phyloP scores from a whole-genome alignment of 2,888 invertebrate species.

The Capitulum mitella region DNA sequence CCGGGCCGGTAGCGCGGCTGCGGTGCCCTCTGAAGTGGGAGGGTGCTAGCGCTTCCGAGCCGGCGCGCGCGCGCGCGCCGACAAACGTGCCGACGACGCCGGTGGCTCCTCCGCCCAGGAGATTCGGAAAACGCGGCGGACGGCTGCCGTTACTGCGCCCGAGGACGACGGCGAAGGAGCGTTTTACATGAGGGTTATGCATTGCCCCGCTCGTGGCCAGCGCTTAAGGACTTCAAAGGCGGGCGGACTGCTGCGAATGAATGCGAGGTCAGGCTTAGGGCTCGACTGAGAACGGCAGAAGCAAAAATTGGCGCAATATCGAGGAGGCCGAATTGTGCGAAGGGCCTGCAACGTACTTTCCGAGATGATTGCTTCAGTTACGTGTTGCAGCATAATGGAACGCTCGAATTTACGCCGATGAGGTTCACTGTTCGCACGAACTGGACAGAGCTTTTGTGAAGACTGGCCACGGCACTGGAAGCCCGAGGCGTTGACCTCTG shows the following conservation, averaged over 20 bases:
- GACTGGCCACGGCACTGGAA: too few relatives aligned
- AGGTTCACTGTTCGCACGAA: too few relatives aligned
- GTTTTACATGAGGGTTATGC: not conserved
- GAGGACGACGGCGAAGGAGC: too few relatives aligned
- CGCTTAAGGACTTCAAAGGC: not conserved
- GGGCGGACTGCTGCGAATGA: not conserved
- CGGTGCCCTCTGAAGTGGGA: conserved; percentile 5
- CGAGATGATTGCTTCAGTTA: too few relatives aligned
- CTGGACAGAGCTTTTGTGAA: too few relatives aligned
- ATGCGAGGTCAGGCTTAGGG: not conserved
- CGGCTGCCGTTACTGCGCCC: not conserved
- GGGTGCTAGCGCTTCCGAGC: conserved; percentile 12
- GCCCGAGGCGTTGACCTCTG: too few relatives aligned
- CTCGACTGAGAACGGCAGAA: not conserved
- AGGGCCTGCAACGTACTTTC: too few relatives aligned
- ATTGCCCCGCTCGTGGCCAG: not conserved
- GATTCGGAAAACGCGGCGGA: not conserved
- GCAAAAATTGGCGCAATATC: too few relatives aligned
- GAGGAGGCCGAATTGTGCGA: too few relatives aligned
- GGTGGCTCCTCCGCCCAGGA: not conserved
- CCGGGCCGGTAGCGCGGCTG: not conserved
- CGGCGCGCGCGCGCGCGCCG: conserved; percentile 13
- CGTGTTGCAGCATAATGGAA: too few relatives aligned
- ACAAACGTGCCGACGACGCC: not conserved
- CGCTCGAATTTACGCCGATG: too few relatives aligned